These are phyloP conservation scores for Huso huso DNA, from an alignment of 2,797 vertebrate genomes.

Conservation along the genomic window DNA sequence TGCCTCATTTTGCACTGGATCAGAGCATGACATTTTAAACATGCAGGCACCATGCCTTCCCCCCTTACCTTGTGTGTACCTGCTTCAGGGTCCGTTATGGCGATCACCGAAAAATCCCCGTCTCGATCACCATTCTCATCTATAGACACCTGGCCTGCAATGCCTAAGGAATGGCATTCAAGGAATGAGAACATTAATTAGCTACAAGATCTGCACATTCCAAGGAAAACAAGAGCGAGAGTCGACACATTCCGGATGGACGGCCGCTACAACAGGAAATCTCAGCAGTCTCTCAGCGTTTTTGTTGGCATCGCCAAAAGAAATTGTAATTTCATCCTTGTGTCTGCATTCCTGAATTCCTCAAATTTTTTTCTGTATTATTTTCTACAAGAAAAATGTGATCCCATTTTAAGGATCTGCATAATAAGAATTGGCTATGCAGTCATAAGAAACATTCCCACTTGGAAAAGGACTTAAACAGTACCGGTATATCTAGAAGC, in stretches of 20 bases:
- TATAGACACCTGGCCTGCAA: slow-evolving; percentile 89
- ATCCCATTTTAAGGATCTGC: slow-evolving; percentile 43
- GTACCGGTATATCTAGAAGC: too few relatives aligned
- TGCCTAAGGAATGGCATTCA: slow-evolving; percentile 65
- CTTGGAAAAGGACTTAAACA: too few relatives aligned
- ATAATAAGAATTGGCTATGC: slow-evolving; percentile 7
- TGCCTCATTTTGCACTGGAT: neutral
- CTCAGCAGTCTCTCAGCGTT: slow-evolving; percentile 60
- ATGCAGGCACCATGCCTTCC: neutral
- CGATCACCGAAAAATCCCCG: slow-evolving; percentile 90
- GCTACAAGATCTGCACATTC: slow-evolving; percentile 42
- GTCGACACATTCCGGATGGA: slow-evolving; percentile 54
- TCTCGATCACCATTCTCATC: slow-evolving; percentile 86
- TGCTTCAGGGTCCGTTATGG: slow-evolving; percentile 77
- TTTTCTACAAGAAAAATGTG: slow-evolving; percentile 55
- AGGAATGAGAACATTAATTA: slow-evolving; percentile 58
- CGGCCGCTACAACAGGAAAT: slow-evolving; percentile 64
- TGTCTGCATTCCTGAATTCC: slow-evolving; percentile 75
- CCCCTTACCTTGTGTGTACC: slow-evolving; percentile 84
- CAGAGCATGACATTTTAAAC: neutral
- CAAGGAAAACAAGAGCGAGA: slow-evolving; percentile 60
- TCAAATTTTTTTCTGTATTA: slow-evolving; percentile 65
- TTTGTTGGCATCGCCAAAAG: slow-evolving; percentile 63
- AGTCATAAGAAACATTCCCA: too few relatives aligned
- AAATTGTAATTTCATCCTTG: slow-evolving; percentile 68